Evolutionary conservation across 2,888 invertebrate species (phyloP), one percentile per base, ranked within the genome.

Genomic region (Gnatocerus cornutus): DNA sequence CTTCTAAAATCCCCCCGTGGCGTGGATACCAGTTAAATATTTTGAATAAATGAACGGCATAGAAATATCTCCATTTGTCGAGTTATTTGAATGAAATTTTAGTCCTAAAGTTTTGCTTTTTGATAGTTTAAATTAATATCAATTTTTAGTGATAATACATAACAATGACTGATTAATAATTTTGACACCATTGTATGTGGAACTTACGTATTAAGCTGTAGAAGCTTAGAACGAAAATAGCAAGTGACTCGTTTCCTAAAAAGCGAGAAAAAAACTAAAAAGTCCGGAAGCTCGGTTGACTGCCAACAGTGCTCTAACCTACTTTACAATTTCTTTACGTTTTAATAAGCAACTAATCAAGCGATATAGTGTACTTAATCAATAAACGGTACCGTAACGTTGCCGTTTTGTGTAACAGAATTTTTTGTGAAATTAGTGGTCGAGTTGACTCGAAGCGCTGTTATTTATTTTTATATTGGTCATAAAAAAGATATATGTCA

Each of bases 401-500:
- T n/a, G 30, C 29, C 41, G 37, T 16, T 55, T 16, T 16, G n/a
- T 33, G 16, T n/a, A 33, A 56, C 41, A 56, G 12, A 41, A 21
- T 56, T 56, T 56, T 10, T 56, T 53, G 9, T 41, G 4, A 7
- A 56, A 56, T 41, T 56, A 33, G 12, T 43, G 7, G 33, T 29
- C 13, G 30, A 29, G 33, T 53, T 41, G 56, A 56, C 21, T 41
- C 43, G 56, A 10, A 29, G 29, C 55, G 16, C 55, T 39, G 56
- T 59, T 59, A 14, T 59, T 59, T 59, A 46, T 59, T 59, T 59
- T 59, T 59, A 59, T 46, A 43, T 43, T 6, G 58, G 29, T 29
- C 58, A 37, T 59, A 59, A 59, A 59, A 46, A 16, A 37, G 8
- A n/a, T 37, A 61, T 13, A 37, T 27, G 12, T 61, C 48, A 39